These are phyloP conservation scores for Psephotus haematonotus DNA, from an alignment of 2,113 vertebrate species.

Conservation along the genomic window DNA sequence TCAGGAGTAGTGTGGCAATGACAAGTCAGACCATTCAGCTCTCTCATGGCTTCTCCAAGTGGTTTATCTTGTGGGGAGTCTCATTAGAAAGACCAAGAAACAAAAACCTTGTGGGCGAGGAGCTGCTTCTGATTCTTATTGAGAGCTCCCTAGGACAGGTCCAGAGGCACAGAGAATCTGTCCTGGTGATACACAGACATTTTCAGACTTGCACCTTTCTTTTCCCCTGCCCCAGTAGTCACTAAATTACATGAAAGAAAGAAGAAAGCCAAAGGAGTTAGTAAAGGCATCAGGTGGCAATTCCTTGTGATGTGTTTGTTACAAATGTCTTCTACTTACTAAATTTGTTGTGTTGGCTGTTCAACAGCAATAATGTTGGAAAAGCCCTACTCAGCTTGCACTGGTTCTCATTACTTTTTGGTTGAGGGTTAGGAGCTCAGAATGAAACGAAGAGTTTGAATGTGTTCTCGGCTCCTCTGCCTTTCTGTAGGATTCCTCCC, in stretches of 20 bases:
- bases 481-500: not conserved
- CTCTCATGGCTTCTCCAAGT: not conserved
- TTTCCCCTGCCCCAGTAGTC: not conserved
- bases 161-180: not conserved
- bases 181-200: not conserved
- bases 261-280: not conserved
- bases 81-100: not conserved
- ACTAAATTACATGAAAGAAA: not conserved
- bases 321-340: not conserved
- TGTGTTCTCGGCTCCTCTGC: not conserved
- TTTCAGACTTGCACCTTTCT: not conserved
- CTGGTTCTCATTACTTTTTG: not conserved
- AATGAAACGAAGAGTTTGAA: not conserved
- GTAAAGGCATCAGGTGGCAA: not conserved
- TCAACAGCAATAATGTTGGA: not conserved
- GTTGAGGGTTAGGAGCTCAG: not conserved
- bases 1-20: not conserved
- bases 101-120: not conserved
- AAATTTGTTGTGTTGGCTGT: not conserved
- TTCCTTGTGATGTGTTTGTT: not conserved
- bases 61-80: not conserved
- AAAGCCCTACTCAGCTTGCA: not conserved
- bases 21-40: not conserved
- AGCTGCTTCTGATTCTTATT: not conserved
- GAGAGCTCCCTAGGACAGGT: not conserved